These are phyloP conservation scores for Phyllotreta striolata DNA, from an alignment of 2,888 invertebrate genomes.

Conservation along the genomic window DNA sequence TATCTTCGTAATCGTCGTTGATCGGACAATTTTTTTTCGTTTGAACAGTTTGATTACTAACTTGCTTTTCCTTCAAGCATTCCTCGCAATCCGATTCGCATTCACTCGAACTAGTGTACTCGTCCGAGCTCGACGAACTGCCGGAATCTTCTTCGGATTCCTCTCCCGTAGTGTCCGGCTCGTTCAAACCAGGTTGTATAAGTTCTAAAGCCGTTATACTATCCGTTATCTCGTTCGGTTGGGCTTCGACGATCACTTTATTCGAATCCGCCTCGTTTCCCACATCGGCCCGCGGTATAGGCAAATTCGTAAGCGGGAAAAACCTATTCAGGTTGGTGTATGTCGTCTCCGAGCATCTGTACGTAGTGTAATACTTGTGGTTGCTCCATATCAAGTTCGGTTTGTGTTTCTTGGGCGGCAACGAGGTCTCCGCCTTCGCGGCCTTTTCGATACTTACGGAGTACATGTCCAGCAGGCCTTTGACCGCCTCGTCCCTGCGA, in stretches of 20 bases:
- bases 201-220: slow-evolving; percentile 24
- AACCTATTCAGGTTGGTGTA: slow-evolving; percentile 54
- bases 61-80: slow-evolving; percentile 11
- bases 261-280: slow-evolving; percentile 32
- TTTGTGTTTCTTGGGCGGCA: slow-evolving; percentile 39
- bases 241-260: slow-evolving; percentile 40
- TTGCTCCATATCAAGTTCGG: slow-evolving; percentile 49
- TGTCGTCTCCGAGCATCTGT: slow-evolving; percentile 49
- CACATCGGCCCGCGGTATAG: slow-evolving; percentile 46
- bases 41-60: slow-evolving; percentile 18
- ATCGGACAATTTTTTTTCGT: slow-evolving; percentile 5
- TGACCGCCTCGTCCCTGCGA: slow-evolving; percentile 22
- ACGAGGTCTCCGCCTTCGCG: slow-evolving; percentile 16
- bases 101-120: slow-evolving; percentile 24
- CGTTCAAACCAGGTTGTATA: neutral
- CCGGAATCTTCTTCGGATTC: neutral
- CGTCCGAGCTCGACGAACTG: slow-evolving; percentile 21
- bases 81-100: slow-evolving; percentile 25
- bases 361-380: slow-evolving; percentile 55
- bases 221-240: slow-evolving; percentile 27
- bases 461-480: slow-evolving; percentile 29
- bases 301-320: slow-evolving; percentile 55
- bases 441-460: slow-evolving; percentile 28
- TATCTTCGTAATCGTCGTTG: slow-evolving; percentile 19
- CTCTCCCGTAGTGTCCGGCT: neutral